A percentile compares a stretch with the other conserved stretches of the same genome.
Conservation (phyloP, 2,888 invertebrate species). For the Mystacides longicornis region DNA sequence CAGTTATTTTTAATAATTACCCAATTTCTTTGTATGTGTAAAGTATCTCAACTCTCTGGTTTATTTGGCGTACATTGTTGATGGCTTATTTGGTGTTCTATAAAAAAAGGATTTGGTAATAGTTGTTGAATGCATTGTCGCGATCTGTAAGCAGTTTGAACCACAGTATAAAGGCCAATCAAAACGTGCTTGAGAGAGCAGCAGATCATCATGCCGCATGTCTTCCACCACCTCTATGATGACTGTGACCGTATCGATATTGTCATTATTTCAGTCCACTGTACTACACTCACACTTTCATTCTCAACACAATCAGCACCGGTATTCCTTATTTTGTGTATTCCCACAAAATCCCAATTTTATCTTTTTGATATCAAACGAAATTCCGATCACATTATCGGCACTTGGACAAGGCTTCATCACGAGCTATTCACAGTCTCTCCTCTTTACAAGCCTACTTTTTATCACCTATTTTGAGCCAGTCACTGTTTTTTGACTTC, state of each 20-base stretch:
- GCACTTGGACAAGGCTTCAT: slow-evolving; percentile 21
- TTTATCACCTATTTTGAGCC: background rate
- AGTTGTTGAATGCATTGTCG: background rate
- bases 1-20: no score
- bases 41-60: no score
- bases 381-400: background rate
- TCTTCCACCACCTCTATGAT: no score
- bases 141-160: slow-evolving; percentile 26
- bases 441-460: slow-evolving; percentile 1
- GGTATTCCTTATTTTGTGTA: slow-evolving; percentile 10
- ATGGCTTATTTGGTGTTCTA: no score
- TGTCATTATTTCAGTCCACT: background rate
- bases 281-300: slow-evolving; percentile 2
- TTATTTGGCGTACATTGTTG: no score
- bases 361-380: slow-evolving; percentile 12
- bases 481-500: slow-evolving; percentile 6
- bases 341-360: slow-evolving; percentile 6
- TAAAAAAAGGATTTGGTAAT: no score
- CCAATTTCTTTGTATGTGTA: no score
- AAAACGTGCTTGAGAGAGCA: slow-evolving; percentile 51
- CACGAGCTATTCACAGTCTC: slow-evolving; percentile 21
- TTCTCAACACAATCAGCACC: slow-evolving; percentile 17
- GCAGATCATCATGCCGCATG: slow-evolving; percentile 38
- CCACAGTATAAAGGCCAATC: slow-evolving; percentile 51
- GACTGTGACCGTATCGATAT: no score